Evolutionary conservation across 2,113 vertebrate species (phyloP).

Genomic region (Platysteira castanea): DNA sequence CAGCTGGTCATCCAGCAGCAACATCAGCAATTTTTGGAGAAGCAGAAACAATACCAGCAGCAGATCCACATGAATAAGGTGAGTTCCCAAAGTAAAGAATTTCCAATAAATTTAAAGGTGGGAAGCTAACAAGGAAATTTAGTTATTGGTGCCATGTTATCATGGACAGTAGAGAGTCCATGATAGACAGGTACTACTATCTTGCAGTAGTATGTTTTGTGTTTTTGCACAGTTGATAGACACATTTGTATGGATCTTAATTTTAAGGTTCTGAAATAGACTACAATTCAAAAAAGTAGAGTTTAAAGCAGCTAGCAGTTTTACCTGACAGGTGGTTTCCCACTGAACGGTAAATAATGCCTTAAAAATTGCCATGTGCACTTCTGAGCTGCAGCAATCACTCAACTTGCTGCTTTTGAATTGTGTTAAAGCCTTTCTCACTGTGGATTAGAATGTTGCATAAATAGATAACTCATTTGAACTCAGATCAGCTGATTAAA

Average conservation of each 20-base stretch:
- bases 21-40: conserved; percentile 96
- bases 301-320: background rate
- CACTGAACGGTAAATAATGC: background rate
- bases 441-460: background rate
- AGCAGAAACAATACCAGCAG: conserved; percentile 97
- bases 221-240: background rate
- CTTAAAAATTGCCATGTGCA: background rate
- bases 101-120: background rate
- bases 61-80: conserved; percentile 98
- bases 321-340: background rate
- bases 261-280: background rate
- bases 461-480: background rate
- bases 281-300: background rate
- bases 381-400: background rate
- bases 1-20: conserved; percentile 98
- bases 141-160: background rate
- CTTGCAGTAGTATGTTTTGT: background rate
- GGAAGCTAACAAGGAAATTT: background rate
- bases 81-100: conserved; percentile 27
- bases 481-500: background rate
- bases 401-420: background rate
- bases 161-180: background rate
- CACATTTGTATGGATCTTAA: background rate
- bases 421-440: background rate
- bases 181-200: no score